Evolutionary conservation across 2,888 invertebrate genomes (phyloP), one percentile per base, ranked within the genome.

Genomic region (Allygus modestus): DNA sequence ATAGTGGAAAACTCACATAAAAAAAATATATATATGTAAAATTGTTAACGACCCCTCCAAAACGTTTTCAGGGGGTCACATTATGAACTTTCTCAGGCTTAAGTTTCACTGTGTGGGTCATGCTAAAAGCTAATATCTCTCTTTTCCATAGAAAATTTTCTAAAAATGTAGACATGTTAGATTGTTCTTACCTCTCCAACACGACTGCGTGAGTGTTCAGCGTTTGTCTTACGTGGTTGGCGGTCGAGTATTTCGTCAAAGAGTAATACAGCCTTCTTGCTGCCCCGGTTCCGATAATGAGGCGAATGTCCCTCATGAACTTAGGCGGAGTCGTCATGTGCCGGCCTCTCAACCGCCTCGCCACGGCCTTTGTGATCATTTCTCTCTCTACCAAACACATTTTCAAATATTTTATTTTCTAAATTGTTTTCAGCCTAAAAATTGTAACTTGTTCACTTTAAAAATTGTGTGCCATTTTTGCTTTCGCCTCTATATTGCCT

Each of bases 351-450:
- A 46, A 17, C 11, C 77, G 77, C n/a, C 77, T 20, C 1, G 77
- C 77, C 28, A 77, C 77, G 23, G 77, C 77, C 31, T 77, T 77
- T 26, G 77, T 77, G 12, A 77, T 77, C 77, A 46, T 43, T 28
- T 77, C 77, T 28, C 77, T 43, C 51, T 77, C 77, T 77, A 51
- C 9, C 7, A 23, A 51, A 51, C 1, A n/a, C n/a, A n/a, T n/a
- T 31, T 58, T 58, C 7, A 65, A 65, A 65, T 65, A 65, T 15
- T 31, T 65, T 28, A 9, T 31, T 58, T n/a, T n/a, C n/a, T n/a
- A n/a, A n/a, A n/a, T n/a, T n/a, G n/a, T n/a, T n/a, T n/a, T n/a
- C n/a, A n/a, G n/a, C n/a, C n/a, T n/a, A n/a, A n/a, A n/a, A n/a
- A 46, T 12, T 12, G 46, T 46, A 12, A 46, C 15, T 46, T 46